phyloP scores from a whole-genome alignment of 2,797 vertebrate genomes.

The Eulemur mongoz region DNA sequence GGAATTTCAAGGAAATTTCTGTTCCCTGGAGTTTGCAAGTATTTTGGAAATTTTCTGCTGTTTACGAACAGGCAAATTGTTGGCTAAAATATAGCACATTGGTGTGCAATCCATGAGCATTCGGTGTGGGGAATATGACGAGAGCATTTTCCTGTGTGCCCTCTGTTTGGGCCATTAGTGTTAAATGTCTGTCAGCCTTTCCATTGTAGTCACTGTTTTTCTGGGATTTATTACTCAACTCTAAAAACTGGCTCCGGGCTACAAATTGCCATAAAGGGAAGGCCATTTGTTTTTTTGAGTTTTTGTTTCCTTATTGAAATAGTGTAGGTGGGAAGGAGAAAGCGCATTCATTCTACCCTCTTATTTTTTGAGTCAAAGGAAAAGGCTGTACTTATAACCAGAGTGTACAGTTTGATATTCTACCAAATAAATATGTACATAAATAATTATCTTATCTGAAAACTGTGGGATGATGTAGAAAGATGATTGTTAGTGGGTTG shows the following conservation, averaged over 20 bases:
- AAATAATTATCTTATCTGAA: slow-evolving; percentile 38
- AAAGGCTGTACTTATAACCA: not conserved
- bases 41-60: slow-evolving; percentile 49
- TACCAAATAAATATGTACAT: slow-evolving; percentile 33
- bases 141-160: slow-evolving; percentile 29
- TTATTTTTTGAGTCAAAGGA: slow-evolving; percentile 31
- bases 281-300: slow-evolving; percentile 72
- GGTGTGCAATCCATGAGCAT: not conserved
- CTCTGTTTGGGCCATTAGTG: slow-evolving; percentile 66
- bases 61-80: slow-evolving; percentile 34
- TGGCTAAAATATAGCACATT: not conserved
- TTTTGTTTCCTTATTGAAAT: slow-evolving; percentile 47
- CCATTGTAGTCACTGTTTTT: slow-evolving; percentile 78
- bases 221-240: slow-evolving; percentile 85
- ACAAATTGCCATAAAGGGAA: slow-evolving; percentile 80
- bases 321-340: slow-evolving; percentile 50
- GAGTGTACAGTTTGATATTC: not conserved
- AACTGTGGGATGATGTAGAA: not conserved
- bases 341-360: not conserved
- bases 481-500: not conserved
- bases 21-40: slow-evolving; percentile 29
- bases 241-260: slow-evolving; percentile 82
- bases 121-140: not conserved
- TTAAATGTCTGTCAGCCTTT: slow-evolving; percentile 81
- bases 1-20: not conserved